A percentile compares a stretch with the other conserved stretches of the same genome.
phyloP scores from a whole-genome alignment of 23 tunicate genomes.

The Aplidium turbinatum region DNA sequence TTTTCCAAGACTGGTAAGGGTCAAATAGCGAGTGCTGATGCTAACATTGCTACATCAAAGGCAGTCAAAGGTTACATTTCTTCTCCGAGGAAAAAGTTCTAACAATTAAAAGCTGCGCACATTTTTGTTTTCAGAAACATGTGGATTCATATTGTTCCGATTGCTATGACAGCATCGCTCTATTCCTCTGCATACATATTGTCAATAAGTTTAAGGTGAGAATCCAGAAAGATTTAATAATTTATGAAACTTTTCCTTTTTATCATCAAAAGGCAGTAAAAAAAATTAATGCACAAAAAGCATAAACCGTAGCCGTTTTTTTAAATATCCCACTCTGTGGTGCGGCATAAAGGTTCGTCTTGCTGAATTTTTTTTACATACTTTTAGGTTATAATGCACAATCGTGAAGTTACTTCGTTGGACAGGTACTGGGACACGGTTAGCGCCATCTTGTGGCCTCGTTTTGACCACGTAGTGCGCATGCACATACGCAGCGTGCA shows the following conservation, averaged over 20 bases:
- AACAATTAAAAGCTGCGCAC: not conserved
- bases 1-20: too few relatives aligned
- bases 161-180: slow-evolving; percentile 79
- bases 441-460: slow-evolving; percentile 87
- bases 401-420: slow-evolving; percentile 66
- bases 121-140: slow-evolving; percentile 51
- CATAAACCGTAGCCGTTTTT: too few relatives aligned
- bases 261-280: too few relatives aligned
- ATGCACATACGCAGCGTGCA: slow-evolving; percentile 69
- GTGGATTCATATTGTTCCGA: slow-evolving; percentile 67
- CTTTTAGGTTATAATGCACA: slow-evolving; percentile 62
- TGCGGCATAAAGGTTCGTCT: too few relatives aligned
- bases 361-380: not conserved
- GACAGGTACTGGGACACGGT: slow-evolving; percentile 83
- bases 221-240: not conserved
- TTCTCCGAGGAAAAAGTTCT: too few relatives aligned
- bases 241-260: not conserved
- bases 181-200: slow-evolving; percentile 89
- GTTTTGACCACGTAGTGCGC: slow-evolving; percentile 77
- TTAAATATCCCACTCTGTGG: too few relatives aligned
- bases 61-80: too few relatives aligned
- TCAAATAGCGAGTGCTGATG: too few relatives aligned
- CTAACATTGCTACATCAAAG: too few relatives aligned
- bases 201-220: slow-evolving; percentile 66
- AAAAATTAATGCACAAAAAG: too few relatives aligned